Evolutionary conservation across 2,888 invertebrate species (phyloP), one percentile per base, ranked within the genome.

Genomic region (Nomada fabriciana): DNA sequence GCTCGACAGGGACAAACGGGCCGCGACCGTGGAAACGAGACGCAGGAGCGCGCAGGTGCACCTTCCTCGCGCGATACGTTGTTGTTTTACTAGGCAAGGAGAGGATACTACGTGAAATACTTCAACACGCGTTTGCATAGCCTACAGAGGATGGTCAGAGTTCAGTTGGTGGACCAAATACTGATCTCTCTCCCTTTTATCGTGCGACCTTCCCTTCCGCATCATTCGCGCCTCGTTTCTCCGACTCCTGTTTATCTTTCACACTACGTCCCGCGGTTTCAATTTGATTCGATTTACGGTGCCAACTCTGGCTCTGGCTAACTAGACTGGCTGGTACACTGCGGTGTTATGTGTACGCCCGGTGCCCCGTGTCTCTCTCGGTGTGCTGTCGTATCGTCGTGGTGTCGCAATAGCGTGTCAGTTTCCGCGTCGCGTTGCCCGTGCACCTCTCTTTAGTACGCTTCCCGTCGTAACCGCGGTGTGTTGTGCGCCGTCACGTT

Each of bases 11-110:
- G 84, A 84, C 83, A 86, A 83, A 82, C 86, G 78, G 69, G 87
- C 78, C 88, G 85, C 88, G 88, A 83, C 83, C 86, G 86, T 88
- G 86, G 86, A 88, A 87, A 88, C 82, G 80, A 9, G 36, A 84
- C 82, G 84, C 80, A 78, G 86, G 82, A 85, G 82, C 86, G 88
- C 86, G 87, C 84, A 83, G 84, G 87, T 86, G 84, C 77, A 77
- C 78, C 84, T 84, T 75, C 78, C 78, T 82, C 83, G 78, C 76
- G 68, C 72, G 76, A 60, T 71, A 61, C 73, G 82, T 80, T 76
- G 81, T 73, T 76, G 68, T 73, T 80, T 68, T 61, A 57, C 67
- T 60, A 57, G 60, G 60, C 47, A 53, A 67, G 43, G 61, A 20
- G 55, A 23, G 64, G 57, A 52, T 29, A 29, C 13, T 23, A 57